Evolutionary conservation across 30 jellyfish, hydroid and myxozoan species (phyloP).

Genomic region (Rhopilema esculentum): DNA sequence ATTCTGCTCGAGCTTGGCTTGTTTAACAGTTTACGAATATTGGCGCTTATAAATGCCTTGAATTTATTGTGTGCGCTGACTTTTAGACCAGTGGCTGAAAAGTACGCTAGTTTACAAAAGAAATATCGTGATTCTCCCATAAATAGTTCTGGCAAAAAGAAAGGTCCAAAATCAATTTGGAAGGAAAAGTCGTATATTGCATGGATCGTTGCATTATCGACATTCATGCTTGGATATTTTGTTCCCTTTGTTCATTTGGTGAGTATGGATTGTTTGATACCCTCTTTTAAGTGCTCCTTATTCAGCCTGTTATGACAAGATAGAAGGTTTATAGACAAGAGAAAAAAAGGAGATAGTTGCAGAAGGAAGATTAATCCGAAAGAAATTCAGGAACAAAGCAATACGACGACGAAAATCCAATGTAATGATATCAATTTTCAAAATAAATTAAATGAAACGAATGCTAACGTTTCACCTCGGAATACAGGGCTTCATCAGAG

Average conservation of each 20-base stretch:
- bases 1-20: constrained; percentile 71
- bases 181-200: constrained; percentile 72
- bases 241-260: constrained; percentile 78
- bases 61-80: constrained; percentile 77
- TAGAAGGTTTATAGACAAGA: background rate
- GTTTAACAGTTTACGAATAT: constrained; percentile 60
- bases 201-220: constrained; percentile 84
- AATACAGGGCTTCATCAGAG: too few species aligned
- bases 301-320: too few species aligned
- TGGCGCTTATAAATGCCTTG: constrained; percentile 79
- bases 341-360: background rate
- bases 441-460: too few species aligned
- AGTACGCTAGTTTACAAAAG: constrained; percentile 64
- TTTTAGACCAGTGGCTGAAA: constrained; percentile 82
- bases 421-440: too few species aligned
- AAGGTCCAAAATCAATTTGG: constrained; percentile 14
- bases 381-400: too few species aligned
- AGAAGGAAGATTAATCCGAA: background rate
- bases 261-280: too few species aligned
- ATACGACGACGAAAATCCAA: too few species aligned
- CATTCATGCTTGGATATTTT: constrained; percentile 95
- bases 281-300: background rate
- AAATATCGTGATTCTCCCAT: background rate
- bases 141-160: constrained; percentile 2
- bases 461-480: too few species aligned